Percentiles rank a stretch among this genome's conserved stretches.
Conservation (phyloP, 2,888 invertebrate species). For the Nephrotoma flavescens region DNA sequence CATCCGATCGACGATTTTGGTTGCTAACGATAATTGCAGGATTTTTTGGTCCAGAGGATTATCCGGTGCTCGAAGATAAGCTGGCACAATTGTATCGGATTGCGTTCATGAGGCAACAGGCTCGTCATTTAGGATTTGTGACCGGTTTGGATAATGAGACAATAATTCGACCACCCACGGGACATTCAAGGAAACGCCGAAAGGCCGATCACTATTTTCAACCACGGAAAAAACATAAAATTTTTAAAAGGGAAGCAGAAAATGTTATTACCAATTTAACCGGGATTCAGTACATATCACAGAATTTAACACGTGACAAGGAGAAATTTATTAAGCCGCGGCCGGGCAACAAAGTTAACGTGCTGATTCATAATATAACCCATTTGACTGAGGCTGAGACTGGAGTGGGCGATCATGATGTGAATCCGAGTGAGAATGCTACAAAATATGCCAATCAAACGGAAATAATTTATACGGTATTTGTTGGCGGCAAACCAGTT, state of each 20-base stretch:
- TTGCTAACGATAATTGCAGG: constrained; percentile 58
- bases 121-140: constrained; percentile 50
- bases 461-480: constrained; percentile 64
- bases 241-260: background rate
- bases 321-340: background rate
- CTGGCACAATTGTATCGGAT: constrained; percentile 64
- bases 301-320: background rate
- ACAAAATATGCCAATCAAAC: constrained; percentile 31
- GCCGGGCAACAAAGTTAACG: constrained; percentile 34
- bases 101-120: constrained; percentile 72
- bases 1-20: constrained; percentile 62
- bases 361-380: constrained; percentile 52
- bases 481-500: constrained; percentile 65
- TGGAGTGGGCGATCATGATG: background rate
- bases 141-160: background rate
- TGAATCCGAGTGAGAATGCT: background rate
- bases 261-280: background rate
- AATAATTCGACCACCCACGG: background rate
- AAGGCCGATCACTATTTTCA: background rate
- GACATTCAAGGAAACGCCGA: background rate
- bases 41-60: constrained; percentile 35
- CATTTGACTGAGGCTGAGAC: constrained; percentile 34
- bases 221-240: background rate
- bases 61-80: constrained; percentile 54
- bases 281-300: background rate